phyloP scores from a whole-genome alignment of 92 coral and sea anemone species.

The Heliopora coerulea region DNA sequence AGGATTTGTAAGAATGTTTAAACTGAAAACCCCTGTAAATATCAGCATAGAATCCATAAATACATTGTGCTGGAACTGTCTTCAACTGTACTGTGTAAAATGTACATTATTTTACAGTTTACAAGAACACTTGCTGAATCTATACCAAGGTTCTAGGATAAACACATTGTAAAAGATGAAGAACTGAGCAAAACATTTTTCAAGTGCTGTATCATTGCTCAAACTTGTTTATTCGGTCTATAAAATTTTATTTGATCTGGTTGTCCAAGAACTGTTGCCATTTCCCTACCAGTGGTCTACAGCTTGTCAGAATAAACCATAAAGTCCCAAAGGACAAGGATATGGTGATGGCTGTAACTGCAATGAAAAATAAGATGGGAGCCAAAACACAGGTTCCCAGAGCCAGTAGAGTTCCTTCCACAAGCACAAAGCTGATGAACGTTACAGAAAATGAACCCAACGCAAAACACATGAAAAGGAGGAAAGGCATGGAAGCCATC shows the following conservation, averaged over 20 bases:
- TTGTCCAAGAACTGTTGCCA: slow-evolving; percentile 35
- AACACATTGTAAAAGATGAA: no score
- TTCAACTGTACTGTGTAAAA: no score
- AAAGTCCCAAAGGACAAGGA: slow-evolving; percentile 48
- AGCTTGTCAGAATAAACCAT: slow-evolving; percentile 51
- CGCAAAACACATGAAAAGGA: slow-evolving; percentile 61
- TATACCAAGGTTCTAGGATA: no score
- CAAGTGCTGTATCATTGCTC: background rate
- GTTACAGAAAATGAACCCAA: slow-evolving; percentile 52
- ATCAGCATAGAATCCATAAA: no score
- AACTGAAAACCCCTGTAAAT: no score
- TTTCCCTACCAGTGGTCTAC: slow-evolving; percentile 45
- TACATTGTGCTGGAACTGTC: no score
- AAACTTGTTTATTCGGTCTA: background rate
- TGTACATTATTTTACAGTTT: no score
- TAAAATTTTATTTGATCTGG: slow-evolving; percentile 6
- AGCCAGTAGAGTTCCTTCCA: slow-evolving; percentile 75
- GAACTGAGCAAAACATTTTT: no score
- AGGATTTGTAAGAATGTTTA: no score
- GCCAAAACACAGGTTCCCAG: slow-evolving; percentile 53
- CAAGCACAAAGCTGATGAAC: slow-evolving; percentile 60
- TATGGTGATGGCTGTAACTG: slow-evolving; percentile 53
- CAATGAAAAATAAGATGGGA: slow-evolving; percentile 51
- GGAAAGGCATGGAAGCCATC: slow-evolving; percentile 57
- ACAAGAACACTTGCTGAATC: no score